Evolutionary conservation across 1,140 invertebrate species (phyloP).

Genomic region (Ips nitidus): DNA sequence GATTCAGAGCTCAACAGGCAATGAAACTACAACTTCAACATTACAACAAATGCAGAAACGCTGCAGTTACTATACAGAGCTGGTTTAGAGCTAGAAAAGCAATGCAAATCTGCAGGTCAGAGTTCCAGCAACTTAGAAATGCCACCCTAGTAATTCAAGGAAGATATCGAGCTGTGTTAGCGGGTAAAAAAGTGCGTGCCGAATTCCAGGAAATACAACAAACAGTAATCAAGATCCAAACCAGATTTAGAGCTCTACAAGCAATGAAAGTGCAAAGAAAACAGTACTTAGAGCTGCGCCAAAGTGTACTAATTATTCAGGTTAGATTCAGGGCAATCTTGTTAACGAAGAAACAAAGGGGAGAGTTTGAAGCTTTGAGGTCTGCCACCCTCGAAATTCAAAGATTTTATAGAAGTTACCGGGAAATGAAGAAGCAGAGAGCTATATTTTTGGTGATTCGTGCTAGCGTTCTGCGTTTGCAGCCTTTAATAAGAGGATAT

Average conservation of each 20-base stretch:
- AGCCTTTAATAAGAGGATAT: conserved; percentile 53
- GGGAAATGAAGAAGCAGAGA: conserved; percentile 36
- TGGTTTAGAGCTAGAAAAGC: conserved; percentile 33
- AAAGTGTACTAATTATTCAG: too few relatives aligned
- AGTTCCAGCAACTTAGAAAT: conserved; percentile 10
- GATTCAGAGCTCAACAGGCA: conserved; percentile 52
- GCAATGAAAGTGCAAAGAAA: too few relatives aligned
- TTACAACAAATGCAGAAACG: conserved; percentile 48
- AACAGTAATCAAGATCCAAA: conserved; percentile 44
- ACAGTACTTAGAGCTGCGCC: too few relatives aligned
- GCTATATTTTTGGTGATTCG: conserved; percentile 43
- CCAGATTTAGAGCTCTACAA: conserved; percentile 41
- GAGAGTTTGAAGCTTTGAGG: conserved; percentile 45
- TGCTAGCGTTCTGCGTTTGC: conserved; percentile 47
- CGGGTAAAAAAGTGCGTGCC: conserved; percentile 1
- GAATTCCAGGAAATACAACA: not conserved
- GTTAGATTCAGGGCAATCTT: too few relatives aligned
- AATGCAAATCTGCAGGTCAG: conserved; percentile 11
- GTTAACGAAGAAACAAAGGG: conserved; percentile 31
- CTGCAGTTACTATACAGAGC: conserved; percentile 46
- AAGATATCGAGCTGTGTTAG: conserved; percentile 42
- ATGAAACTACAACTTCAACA: conserved; percentile 46
- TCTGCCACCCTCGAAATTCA: conserved; percentile 43
- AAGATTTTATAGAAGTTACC: conserved; percentile 38
- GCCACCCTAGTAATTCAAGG: conserved; percentile 44